Evolutionary conservation across 2,797 vertebrate genomes (phyloP).

Genomic region (Remorina albescens): DNA sequence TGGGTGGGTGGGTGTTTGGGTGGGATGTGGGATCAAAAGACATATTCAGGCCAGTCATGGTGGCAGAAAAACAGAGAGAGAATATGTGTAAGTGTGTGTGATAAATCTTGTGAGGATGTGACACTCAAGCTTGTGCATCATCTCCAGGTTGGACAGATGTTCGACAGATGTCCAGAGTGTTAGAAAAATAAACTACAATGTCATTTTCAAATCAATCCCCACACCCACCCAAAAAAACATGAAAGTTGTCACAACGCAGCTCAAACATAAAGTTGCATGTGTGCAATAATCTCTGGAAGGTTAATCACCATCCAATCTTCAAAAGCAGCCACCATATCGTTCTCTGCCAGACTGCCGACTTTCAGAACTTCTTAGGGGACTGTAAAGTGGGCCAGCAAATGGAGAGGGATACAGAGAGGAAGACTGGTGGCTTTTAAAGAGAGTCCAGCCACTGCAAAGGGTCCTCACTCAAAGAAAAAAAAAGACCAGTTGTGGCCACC

Average conservation of each 20-base stretch:
- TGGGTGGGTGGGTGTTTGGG: background rate
- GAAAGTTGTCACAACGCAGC: slow-evolving; percentile 45
- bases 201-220: slow-evolving; percentile 14
- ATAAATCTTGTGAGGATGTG: slow-evolving; percentile 15
- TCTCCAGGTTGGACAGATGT: slow-evolving; percentile 59
- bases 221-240: background rate
- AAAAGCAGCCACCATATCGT: slow-evolving; percentile 72
- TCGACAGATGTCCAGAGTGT: slow-evolving; percentile 51
- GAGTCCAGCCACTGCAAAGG: slow-evolving; percentile 64
- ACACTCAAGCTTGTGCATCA: slow-evolving; percentile 42
- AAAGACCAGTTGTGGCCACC: slow-evolving; percentile 51
- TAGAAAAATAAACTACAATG: slow-evolving; percentile 26
- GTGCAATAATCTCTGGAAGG: slow-evolving; percentile 63
- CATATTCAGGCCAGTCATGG: slow-evolving; percentile 68
- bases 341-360: slow-evolving; percentile 74
- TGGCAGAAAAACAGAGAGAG: slow-evolving; percentile 48
- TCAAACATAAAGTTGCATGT: slow-evolving; percentile 34
- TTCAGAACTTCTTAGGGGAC: slow-evolving; percentile 79
- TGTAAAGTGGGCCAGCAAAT: slow-evolving; percentile 76
- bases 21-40: slow-evolving; percentile 72
- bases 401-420: slow-evolving; percentile 50
- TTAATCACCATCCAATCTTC: slow-evolving; percentile 77
- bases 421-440: slow-evolving; percentile 69
- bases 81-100: slow-evolving; percentile 10
- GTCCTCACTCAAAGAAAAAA: slow-evolving; percentile 45